phyloP scores from a whole-genome alignment of 1,140 invertebrate species.

The Oscheius sp. region DNA sequence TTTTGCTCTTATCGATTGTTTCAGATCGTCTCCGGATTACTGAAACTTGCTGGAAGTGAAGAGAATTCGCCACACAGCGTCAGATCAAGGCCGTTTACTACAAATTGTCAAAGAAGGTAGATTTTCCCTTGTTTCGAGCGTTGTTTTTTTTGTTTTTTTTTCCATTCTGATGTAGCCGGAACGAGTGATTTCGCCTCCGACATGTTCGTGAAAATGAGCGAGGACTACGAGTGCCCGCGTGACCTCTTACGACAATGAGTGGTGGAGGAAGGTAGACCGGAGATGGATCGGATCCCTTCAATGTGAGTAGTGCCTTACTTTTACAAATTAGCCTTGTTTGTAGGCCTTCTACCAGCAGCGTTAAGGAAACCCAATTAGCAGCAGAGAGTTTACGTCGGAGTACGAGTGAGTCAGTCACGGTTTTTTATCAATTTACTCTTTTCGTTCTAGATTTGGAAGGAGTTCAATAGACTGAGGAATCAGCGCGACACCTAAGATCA shows the following conservation, averaged over 20 bases:
- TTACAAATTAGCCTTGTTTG: too few species aligned
- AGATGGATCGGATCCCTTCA: neutral
- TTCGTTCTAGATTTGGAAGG: neutral
- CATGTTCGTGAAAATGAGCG: neutral
- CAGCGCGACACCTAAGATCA: neutral
- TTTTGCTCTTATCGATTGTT: too few species aligned
- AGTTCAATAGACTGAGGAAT: conserved; percentile 2
- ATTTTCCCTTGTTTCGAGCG: neutral
- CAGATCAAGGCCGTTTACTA: neutral
- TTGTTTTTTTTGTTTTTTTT: neutral
- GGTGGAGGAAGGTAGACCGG: neutral
- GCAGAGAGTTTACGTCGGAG: neutral
- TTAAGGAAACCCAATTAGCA: neutral
- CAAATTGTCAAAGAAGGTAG: neutral
- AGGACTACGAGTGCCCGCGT: neutral
- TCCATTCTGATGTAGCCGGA: neutral
- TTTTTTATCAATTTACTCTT: neutral
- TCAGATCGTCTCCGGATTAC: too few species aligned
- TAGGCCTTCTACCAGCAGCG: neutral
- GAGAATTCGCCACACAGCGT: neutral
- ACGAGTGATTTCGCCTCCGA: neutral
- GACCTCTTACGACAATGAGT: neutral
- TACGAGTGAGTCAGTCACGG: neutral
- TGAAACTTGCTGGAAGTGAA: neutral
- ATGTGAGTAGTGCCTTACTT: neutral